A percentile compares a stretch with the other conserved stretches of the same genome.
phyloP scores from a whole-genome alignment of 2,888 invertebrate genomes.

The Nycteola revayana region DNA sequence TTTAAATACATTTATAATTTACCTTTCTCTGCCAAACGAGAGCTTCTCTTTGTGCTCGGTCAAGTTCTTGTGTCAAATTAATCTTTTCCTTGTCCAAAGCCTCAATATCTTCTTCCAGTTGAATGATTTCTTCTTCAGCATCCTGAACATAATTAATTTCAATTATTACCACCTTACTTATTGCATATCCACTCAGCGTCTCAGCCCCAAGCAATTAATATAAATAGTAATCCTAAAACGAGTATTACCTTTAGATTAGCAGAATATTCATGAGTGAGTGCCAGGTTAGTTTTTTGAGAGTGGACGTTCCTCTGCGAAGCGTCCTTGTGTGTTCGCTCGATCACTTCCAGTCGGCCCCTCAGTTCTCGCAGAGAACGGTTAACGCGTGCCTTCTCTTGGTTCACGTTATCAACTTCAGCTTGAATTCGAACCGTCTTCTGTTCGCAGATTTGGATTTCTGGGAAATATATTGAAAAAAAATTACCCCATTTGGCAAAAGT shows the following conservation, averaged over 20 bases:
- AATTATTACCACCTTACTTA: too few relatives aligned
- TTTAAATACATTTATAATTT: too few relatives aligned
- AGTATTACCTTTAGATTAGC: slow-evolving; percentile 79
- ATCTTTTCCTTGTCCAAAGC: slow-evolving; percentile 85
- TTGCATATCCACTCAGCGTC: too few relatives aligned
- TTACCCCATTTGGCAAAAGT: too few relatives aligned
- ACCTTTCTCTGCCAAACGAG: slow-evolving; percentile 92
- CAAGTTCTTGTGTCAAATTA: slow-evolving; percentile 83
- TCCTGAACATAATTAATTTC: slow-evolving; percentile 64
- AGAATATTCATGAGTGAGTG: slow-evolving; percentile 79
- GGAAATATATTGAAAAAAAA: too few relatives aligned
- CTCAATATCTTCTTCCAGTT: slow-evolving; percentile 85
- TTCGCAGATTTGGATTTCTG: slow-evolving; percentile 84
- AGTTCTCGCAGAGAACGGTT: slow-evolving; percentile 82
- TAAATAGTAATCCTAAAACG: too few relatives aligned
- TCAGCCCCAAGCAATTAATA: too few relatives aligned
- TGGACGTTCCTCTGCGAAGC: slow-evolving; percentile 80
- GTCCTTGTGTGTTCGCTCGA: slow-evolving; percentile 83
- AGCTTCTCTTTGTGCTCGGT: slow-evolving; percentile 84
- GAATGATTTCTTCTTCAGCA: slow-evolving; percentile 85
- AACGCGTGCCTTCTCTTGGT: slow-evolving; percentile 79
- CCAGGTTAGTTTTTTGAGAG: slow-evolving; percentile 80
- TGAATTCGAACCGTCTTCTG: slow-evolving; percentile 88
- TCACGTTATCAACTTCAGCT: slow-evolving; percentile 82
- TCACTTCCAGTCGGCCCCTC: slow-evolving; percentile 82